Evolutionary conservation across 2,113 vertebrate species (phyloP).

Genomic region (Aptenodytes forsteri): DNA sequence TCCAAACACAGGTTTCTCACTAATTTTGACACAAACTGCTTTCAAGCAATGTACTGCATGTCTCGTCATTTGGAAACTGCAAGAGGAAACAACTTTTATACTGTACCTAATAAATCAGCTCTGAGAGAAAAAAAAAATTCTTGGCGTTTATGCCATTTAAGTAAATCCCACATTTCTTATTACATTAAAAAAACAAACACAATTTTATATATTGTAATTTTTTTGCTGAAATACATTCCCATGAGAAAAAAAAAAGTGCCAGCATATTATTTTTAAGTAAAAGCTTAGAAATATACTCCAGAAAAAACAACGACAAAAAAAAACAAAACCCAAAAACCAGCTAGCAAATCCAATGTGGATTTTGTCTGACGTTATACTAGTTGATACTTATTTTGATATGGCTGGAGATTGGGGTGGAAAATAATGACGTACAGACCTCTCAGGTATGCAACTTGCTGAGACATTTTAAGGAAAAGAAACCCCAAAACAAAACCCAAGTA

Average conservation of each 20-base stretch:
- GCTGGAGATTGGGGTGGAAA: neutral
- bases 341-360: neutral
- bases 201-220: neutral
- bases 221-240: neutral
- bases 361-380: neutral
- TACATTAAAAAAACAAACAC: neutral
- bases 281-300: neutral
- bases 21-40: neutral
- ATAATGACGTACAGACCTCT: neutral
- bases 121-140: neutral
- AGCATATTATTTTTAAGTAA: neutral
- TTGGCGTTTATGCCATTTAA: neutral
- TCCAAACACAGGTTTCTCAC: neutral
- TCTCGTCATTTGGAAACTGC: neutral
- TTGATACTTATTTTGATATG: neutral
- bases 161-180: neutral
- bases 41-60: neutral
- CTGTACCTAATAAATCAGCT: neutral
- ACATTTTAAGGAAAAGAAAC: neutral
- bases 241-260: neutral
- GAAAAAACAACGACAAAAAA: neutral
- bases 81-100: neutral
- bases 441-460: neutral
- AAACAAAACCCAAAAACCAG: rapidly evolving
- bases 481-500: neutral